Evolutionary conservation across 2,797 vertebrate species (phyloP).

Genomic region (Limosa lapponica): DNA sequence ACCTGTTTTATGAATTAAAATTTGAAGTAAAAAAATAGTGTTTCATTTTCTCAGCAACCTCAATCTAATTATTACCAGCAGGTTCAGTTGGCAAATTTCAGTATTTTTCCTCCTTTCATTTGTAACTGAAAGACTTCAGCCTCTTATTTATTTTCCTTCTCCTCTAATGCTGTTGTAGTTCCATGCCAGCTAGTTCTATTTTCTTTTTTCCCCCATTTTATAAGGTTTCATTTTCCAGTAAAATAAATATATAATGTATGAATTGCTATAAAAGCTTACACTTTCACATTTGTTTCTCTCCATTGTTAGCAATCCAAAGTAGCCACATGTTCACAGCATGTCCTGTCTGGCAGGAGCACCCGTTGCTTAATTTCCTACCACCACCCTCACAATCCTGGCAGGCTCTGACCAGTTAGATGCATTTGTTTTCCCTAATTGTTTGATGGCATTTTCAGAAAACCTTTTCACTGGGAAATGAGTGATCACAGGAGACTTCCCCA

Average conservation of each 20-base stretch:
- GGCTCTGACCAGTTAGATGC: not conserved
- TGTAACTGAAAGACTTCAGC: constrained; percentile 30
- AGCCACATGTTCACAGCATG: constrained; percentile 36
- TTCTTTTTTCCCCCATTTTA: constrained; percentile 11
- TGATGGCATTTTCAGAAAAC: constrained; percentile 58
- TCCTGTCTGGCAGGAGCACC: constrained; percentile 3
- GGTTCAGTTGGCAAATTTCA: constrained; percentile 45
- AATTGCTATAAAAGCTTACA: constrained; percentile 36
- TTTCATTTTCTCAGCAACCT: constrained; percentile 73
- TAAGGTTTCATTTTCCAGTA: constrained; percentile 56
- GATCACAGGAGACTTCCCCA: not conserved
- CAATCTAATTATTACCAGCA: constrained; percentile 71
- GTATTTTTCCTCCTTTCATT: not conserved
- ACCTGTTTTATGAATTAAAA: constrained; percentile 64
- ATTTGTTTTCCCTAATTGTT: constrained; percentile 49
- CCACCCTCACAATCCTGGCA: constrained; percentile 14
- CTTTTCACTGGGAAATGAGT: constrained; percentile 27
- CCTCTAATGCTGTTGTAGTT: constrained; percentile 17
- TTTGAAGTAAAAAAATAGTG: constrained; percentile 43
- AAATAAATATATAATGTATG: constrained; percentile 62
- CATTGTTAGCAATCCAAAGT: constrained; percentile 33
- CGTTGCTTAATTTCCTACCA: not conserved
- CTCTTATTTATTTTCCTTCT: constrained; percentile 53
- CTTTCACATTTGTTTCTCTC: not conserved
- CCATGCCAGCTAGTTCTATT: constrained; percentile 13